Conservation (phyloP, 2,888 invertebrate species). For the Deroplatys truncata region DNA sequence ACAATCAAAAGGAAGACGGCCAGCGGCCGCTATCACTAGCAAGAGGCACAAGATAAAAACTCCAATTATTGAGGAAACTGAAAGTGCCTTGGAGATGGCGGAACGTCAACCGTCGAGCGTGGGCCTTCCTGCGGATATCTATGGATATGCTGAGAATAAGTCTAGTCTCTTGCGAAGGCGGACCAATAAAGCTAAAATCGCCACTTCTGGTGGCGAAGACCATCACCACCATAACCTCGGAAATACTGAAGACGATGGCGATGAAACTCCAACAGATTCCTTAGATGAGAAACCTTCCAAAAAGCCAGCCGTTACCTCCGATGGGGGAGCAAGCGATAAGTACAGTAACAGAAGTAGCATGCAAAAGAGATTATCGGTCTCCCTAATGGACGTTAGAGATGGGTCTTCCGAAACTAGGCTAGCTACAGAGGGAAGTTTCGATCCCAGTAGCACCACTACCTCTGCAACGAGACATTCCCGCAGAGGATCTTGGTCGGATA, state of each 20-base stretch:
- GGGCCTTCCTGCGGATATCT: neutral
- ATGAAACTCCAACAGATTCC: conserved; percentile 15
- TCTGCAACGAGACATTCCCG: neutral
- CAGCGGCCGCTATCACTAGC: neutral
- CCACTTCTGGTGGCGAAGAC: neutral
- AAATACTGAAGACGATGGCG: neutral
- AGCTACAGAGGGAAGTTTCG: neutral
- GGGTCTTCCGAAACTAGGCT: neutral
- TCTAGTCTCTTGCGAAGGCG: conserved; percentile 28
- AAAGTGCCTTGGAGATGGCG: conserved; percentile 33
- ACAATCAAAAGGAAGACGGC: neutral
- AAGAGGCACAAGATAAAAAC: conserved; percentile 37
- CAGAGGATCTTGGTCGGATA: neutral
- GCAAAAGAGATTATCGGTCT: neutral
- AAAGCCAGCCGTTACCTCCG: neutral
- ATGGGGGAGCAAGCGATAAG: neutral
- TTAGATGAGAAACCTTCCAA: conserved; percentile 10
- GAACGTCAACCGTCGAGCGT: conserved; percentile 22
- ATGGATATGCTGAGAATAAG: conserved; percentile 29
- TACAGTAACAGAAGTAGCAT: neutral
- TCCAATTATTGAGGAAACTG: conserved; percentile 39
- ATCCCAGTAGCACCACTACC: neutral
- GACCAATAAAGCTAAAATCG: conserved; percentile 18
- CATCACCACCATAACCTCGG: neutral
- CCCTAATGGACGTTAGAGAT: neutral